These are phyloP conservation scores for Stegana nigrithorax DNA, from an alignment of 2,888 invertebrate genomes.

Conservation along the genomic window DNA sequence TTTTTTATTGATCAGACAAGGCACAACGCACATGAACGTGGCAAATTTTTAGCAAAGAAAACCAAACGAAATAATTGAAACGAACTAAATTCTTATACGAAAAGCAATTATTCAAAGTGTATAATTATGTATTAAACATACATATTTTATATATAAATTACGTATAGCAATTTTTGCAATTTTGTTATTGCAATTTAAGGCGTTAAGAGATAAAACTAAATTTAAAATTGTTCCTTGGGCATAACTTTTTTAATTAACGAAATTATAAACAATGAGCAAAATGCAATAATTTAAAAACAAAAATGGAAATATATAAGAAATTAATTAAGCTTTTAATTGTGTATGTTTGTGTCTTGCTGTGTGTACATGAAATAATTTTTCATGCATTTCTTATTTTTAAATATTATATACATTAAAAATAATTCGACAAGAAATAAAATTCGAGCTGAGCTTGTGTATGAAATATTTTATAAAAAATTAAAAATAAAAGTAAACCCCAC, in stretches of 20 bases:
- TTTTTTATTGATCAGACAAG: no score
- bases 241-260: background rate
- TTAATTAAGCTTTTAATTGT: conserved; percentile 13
- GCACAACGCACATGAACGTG: no score
- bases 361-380: background rate
- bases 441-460: conserved; percentile 15
- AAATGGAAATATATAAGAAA: conserved; percentile 45
- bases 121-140: conserved; percentile 32
- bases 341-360: conserved; percentile 38
- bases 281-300: conserved; percentile 30
- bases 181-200: background rate
- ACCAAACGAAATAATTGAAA: conserved; percentile 42
- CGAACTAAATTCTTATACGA: conserved; percentile 42
- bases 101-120: conserved; percentile 42
- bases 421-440: conserved; percentile 10
- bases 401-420: conserved; percentile 18
- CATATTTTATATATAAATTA: conserved; percentile 22
- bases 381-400: no score
- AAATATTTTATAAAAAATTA: conserved; percentile 5
- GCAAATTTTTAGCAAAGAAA: background rate
- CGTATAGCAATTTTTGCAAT: background rate
- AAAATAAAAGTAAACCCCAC: no score
- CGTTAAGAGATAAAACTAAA: no score
- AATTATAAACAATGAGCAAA: conserved; percentile 23
- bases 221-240: conserved; percentile 2